These are phyloP conservation scores for Sinocyclocheilus anophthalmus DNA, from an alignment of 2,113 vertebrate genomes.

Conservation along the genomic window DNA sequence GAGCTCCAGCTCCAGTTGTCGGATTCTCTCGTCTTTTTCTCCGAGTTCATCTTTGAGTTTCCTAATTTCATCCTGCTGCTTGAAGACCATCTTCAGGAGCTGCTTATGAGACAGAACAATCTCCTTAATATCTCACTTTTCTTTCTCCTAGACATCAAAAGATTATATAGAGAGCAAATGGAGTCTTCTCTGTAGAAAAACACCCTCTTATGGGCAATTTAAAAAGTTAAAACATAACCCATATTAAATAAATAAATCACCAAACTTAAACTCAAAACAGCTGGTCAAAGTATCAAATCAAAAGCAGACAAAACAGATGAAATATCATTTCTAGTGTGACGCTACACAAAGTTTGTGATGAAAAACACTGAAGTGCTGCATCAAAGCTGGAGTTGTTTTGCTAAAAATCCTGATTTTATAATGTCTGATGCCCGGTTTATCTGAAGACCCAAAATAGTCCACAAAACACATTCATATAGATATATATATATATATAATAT, in stretches of 20 bases:
- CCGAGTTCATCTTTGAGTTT: constrained; percentile 79
- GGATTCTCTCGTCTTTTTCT: constrained; percentile 80
- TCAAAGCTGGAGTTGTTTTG: neutral
- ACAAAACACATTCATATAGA: neutral
- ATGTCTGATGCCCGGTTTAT: neutral
- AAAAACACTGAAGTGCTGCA: neutral
- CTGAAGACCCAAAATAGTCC: neutral
- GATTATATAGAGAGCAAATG: neutral
- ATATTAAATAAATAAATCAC: neutral
- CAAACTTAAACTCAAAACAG: neutral
- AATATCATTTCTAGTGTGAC: too few species aligned
- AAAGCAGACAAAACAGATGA: too few species aligned
- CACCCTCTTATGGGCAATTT: neutral
- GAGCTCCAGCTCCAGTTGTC: constrained; percentile 84
- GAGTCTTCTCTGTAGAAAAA: neutral
- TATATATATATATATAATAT: too few species aligned
- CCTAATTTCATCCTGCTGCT: constrained; percentile 85
- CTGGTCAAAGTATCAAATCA: too few species aligned
- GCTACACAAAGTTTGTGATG: too few species aligned
- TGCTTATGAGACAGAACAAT: constrained; percentile 51
- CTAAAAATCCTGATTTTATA: neutral
- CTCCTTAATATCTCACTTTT: neutral
- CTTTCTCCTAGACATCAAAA: neutral
- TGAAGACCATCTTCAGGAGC: constrained; percentile 86
- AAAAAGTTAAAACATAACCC: too few species aligned